phyloP scores from a whole-genome alignment of 2,888 invertebrate species.

The Dicranocentrus wangi region DNA sequence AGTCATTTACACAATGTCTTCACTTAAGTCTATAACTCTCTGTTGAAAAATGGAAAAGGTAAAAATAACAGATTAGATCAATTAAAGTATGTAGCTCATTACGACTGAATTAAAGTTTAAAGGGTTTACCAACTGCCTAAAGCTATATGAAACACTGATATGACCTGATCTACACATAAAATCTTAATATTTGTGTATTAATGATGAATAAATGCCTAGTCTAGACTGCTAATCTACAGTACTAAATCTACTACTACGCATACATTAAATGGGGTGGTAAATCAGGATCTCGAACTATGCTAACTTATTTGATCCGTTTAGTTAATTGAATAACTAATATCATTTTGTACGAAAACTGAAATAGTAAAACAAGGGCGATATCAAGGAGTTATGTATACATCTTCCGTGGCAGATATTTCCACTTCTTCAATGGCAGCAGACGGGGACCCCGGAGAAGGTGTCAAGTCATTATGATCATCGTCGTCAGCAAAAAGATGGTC shows the following conservation, averaged over 20 bases:
- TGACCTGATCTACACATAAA: not conserved
- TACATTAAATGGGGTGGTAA: not conserved
- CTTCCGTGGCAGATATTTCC: constrained; percentile 44
- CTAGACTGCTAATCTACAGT: not conserved
- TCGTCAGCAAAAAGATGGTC: constrained; percentile 53
- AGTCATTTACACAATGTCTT: constrained; percentile 13
- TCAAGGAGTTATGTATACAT: constrained; percentile 46
- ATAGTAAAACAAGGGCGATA: constrained; percentile 15
- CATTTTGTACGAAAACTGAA: constrained; percentile 53
- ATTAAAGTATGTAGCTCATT: constrained; percentile 18
- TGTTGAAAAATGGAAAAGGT: constrained; percentile 47
- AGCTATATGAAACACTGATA: not conserved
- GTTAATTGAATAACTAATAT: constrained; percentile 42
- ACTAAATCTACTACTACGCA: constrained; percentile 4
- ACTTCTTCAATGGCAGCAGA: constrained; percentile 44
- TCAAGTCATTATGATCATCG: constrained; percentile 28
- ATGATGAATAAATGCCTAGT: not conserved
- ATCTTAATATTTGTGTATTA: no score
- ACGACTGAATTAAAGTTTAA: constrained; percentile 5
- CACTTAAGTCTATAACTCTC: constrained; percentile 58
- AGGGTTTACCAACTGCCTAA: not conserved
- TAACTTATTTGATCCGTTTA: not conserved
- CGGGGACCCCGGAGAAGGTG: constrained; percentile 46
- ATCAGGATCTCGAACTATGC: constrained; percentile 1
- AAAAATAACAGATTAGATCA: constrained; percentile 50